Conservation (phyloP, 2,888 invertebrate species). For the Parasteatoda lunata region DNA sequence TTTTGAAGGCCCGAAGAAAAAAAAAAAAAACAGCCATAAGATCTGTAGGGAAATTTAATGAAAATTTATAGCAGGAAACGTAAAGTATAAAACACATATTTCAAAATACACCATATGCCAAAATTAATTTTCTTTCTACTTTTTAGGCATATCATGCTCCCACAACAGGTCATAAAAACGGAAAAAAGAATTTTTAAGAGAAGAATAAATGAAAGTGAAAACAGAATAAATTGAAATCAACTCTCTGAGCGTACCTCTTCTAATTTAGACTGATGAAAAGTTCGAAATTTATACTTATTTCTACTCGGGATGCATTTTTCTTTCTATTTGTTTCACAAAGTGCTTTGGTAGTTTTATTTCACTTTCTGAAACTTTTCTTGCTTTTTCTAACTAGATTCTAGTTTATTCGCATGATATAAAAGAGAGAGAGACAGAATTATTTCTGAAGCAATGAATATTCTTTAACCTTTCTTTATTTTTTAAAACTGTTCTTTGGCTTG, state of each 20-base stretch:
- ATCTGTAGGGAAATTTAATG: too few relatives aligned
- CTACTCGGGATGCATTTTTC: background rate
- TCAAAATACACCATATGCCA: too few relatives aligned
- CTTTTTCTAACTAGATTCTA: background rate
- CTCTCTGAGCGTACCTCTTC: background rate
- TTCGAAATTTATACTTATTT: background rate
- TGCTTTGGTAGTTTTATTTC: background rate
- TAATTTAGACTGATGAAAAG: conserved; percentile 21
- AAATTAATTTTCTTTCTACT: too few relatives aligned
- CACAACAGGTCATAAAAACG: background rate
- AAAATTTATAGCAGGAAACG: too few relatives aligned
- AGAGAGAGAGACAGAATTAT: background rate
- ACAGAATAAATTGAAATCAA: conserved; percentile 22
- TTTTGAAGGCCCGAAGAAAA: too few relatives aligned
- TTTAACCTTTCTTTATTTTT: too few relatives aligned
- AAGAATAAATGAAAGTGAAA: background rate
- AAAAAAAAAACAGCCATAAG: too few relatives aligned
- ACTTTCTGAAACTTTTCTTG: conserved; percentile 1
- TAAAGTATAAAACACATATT: too few relatives aligned
- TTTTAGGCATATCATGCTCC: background rate
- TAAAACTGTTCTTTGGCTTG: too few relatives aligned
- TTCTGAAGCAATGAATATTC: too few relatives aligned
- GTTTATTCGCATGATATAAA: background rate
- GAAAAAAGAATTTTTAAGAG: background rate
- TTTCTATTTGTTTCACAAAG: conserved; percentile 5